phyloP scores from a whole-genome alignment of 2,113 vertebrate genomes.

The Corvus moneduloides region DNA sequence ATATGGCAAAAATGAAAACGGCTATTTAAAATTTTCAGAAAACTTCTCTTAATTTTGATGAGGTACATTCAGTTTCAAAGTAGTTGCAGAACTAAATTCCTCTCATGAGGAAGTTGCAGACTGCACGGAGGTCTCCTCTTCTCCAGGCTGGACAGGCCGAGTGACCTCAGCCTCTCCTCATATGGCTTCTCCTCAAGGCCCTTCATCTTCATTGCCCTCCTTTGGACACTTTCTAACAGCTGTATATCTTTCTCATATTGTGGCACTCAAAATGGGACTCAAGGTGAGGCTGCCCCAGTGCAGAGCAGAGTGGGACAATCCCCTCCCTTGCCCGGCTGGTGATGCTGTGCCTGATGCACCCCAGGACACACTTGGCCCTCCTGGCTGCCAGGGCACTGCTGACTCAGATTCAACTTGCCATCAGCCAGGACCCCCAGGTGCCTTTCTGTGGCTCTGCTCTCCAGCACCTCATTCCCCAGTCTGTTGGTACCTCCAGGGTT shows the following conservation, averaged over 20 bases:
- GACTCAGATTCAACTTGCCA: accelerated
- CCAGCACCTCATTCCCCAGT: not conserved
- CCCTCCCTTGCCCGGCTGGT: accelerated
- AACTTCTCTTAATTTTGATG: not conserved
- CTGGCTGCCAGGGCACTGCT: not conserved
- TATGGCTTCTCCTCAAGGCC: not conserved
- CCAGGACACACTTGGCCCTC: accelerated
- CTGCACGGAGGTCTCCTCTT: too few relatives aligned
- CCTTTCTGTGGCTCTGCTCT: not conserved
- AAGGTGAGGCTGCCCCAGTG: accelerated
- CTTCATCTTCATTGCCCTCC: not conserved
- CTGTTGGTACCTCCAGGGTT: accelerated
- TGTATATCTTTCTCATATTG: not conserved
- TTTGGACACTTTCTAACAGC: not conserved
- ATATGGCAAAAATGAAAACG: not conserved
- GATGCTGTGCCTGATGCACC: not conserved
- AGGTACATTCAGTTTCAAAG: not conserved
- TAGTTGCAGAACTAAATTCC: not conserved
- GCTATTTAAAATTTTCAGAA: not conserved
- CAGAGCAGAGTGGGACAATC: not conserved
- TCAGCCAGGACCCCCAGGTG: accelerated
- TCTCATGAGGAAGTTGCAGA: not conserved
- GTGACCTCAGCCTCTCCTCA: not conserved
- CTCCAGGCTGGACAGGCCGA: not conserved
- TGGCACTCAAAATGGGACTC: accelerated